Base-by-base conservation (phyloP, 2,888 invertebrate genomes). In the Malthinus flaveolus region DNA sequence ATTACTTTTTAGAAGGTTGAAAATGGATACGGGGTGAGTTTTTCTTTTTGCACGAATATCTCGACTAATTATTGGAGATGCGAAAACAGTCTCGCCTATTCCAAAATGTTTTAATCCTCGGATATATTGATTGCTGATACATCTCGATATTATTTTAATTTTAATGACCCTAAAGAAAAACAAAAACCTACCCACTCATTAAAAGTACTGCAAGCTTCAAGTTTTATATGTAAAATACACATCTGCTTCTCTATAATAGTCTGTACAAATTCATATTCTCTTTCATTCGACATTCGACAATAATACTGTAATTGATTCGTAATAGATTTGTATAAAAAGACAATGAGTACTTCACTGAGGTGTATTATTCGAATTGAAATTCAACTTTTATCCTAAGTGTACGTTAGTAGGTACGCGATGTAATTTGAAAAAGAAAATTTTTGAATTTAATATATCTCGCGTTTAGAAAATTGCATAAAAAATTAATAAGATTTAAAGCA, bases 281-380 rank as follows among this genome's bases (percentile, higher is more conserved):
- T 23, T 23, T 23, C 39, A 33, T 12, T 13, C 7, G 15, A 9
- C 39, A 33, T 12, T 13, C 7, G 15, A 9, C n/a, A 15, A 42
- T 42, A 42, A 42, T 42, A 46, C 33, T 31, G 46, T 46, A 46
- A 46, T 31, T 46, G 46, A 46, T 46, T 46, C 46, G 15, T 32
- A 46, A 46, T 23, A 42, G 39, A 42, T 42, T 42, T 10, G 9
- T 15, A 15, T 23, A 23, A 23, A 23, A 47, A 47, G 10, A 42
- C 39, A 42, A 42, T 46, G 11, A 6, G 12, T 32, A 46, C 46
- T 46, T 46, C 46, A 32, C 7, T 12, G n/a, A n/a, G n/a, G n/a
- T n/a, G n/a, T n/a, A n/a, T n/a, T n/a, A 12, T 11, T 12, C 1
- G 37, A 9, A 37, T 12, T 9, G 12, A 37, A 37, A 37, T 9